Evolutionary conservation across 2,113 vertebrate genomes (phyloP), one percentile per base, ranked within the genome.

Genomic region (Suncus etruscus): DNA sequence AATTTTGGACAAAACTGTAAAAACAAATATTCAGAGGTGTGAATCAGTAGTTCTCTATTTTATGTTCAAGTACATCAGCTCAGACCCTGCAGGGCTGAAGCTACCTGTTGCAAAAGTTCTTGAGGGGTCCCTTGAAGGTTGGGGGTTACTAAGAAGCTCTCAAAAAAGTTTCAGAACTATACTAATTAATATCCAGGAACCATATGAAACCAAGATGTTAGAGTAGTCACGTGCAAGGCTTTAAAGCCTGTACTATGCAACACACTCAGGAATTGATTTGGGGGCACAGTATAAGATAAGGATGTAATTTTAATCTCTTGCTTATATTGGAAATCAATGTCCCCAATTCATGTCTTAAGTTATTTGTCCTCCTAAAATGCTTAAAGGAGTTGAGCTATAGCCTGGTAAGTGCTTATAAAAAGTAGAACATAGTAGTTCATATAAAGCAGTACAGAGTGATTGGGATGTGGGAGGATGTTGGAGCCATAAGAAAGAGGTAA

Each of bases 301-400:
- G 83, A 78, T 63, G 8, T 51, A 65, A 58, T n/a, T 90, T 86
- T 58, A 39, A 68, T 77, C 45, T 70, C n/a, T 87, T 65, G 6
- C 66, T 11, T 18, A n/a, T 32, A 1, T 15, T 82, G 8, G 8
- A 4, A 50, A 66, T 82, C 29, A 20, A 14, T 75, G 32, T 82
- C 4, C 14, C n/a, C 54, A 50, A 25, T 25, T 12, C 3, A 18
- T 8, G 75, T 66, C 54, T 3, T 31, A 14, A 77, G 24, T 29
- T 68, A 47, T 76, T 8, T 24, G 24, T 78, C 24, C 14, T 70
- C 73, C 5, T 87, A 31, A 47, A 51, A 20, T 51, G 45, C 39
- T 69, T 45, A 68, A 63, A 24, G 61, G 6, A 68, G 29, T n/a
- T 20, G n/a, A 66, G 20, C 12, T 39, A 16, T 11, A 48, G 31